phyloP scores from a whole-genome alignment of 2,888 invertebrate genomes.

The Seladonia tumulorum region DNA sequence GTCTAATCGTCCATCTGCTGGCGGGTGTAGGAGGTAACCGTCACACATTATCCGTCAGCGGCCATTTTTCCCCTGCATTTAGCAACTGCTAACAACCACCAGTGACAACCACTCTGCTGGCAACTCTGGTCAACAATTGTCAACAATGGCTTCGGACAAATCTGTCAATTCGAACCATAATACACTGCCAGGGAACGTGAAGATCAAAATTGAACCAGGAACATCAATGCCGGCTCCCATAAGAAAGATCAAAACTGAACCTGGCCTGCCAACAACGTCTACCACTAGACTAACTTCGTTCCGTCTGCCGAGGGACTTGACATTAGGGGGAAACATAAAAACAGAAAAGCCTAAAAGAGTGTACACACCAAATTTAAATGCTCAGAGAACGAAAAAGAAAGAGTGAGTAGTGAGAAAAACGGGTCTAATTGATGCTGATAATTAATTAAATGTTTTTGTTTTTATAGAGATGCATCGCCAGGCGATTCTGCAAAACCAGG shows the following conservation, averaged over 20 bases:
- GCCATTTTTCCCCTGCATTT: background rate
- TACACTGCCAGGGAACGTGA: slow-evolving; percentile 49
- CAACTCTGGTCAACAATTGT: background rate
- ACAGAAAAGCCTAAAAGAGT: slow-evolving; percentile 79
- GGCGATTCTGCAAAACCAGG: slow-evolving; percentile 61
- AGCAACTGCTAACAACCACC: background rate
- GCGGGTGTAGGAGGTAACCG: too few species aligned
- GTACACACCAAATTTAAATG: slow-evolving; percentile 82
- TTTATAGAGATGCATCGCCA: slow-evolving; percentile 58
- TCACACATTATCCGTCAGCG: background rate
- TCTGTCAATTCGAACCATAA: slow-evolving; percentile 42
- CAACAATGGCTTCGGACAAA: slow-evolving; percentile 62
- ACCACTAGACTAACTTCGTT: slow-evolving; percentile 80
- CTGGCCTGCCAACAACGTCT: slow-evolving; percentile 68
- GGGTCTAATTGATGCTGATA: background rate
- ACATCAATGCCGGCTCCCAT: slow-evolving; percentile 62
- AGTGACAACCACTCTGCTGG: background rate
- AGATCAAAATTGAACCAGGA: slow-evolving; percentile 76
- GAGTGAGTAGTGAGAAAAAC: slow-evolving; percentile 73
- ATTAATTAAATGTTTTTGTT: slow-evolving; percentile 7
- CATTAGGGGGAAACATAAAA: slow-evolving; percentile 80
- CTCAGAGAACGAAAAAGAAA: slow-evolving; percentile 81
- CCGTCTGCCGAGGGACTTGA: slow-evolving; percentile 80
- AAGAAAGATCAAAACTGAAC: slow-evolving; percentile 77
- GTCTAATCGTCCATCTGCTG: too few species aligned